Base-by-base conservation (phyloP, 2,113 vertebrate genomes). In the Stigmatopora argus region DNA sequence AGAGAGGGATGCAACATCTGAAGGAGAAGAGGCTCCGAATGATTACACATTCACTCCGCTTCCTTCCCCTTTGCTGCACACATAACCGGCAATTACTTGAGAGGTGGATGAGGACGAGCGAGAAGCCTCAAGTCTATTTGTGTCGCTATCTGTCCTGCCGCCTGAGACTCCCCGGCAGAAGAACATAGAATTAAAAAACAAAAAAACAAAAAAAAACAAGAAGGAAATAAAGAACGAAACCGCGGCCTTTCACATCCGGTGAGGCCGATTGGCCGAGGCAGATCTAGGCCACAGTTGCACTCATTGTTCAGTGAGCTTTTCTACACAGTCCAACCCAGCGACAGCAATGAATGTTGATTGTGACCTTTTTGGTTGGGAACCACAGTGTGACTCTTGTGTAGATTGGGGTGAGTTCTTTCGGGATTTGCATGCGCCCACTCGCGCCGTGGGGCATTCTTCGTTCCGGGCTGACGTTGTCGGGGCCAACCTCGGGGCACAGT, bases 321-420 rank as follows among this genome's bases (percentile, higher is more conserved):
- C 92, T 89, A 90, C 90, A 94, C 86, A 91, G 90, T 92, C 91
- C 92, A 99, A 98, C 96, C 96, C 96, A 99, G 96, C 95, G 96
- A 99, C 96, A 98, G 96, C 96, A 99, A 99, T 99, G 96, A 99
- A 99, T 99, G 96, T 98, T 97, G 93, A 98, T 96, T 96, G 94
- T 97, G 94, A 94, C 95, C 95, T 95, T 96, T 93, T 85, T 80
- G 41, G 59, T 86, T 67, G 79, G 26, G 77, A 83, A 83, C 82
- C 75, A 81, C 65, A 80, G 77, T 66, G 65, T 78, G 71, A 62
- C 70, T 71, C 82, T 55, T 74, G 71, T 63, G 66, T 23, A 11
- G 49, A n/a, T 55, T 46, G n/a, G 62, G 47, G n/a, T 66, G 67
- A 34, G 56, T 44, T 61, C 8, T 35, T 64, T 56, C 66, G 65